Base-by-base conservation (phyloP, 2,113 vertebrate genomes). In the Lipophrys pholis region DNA sequence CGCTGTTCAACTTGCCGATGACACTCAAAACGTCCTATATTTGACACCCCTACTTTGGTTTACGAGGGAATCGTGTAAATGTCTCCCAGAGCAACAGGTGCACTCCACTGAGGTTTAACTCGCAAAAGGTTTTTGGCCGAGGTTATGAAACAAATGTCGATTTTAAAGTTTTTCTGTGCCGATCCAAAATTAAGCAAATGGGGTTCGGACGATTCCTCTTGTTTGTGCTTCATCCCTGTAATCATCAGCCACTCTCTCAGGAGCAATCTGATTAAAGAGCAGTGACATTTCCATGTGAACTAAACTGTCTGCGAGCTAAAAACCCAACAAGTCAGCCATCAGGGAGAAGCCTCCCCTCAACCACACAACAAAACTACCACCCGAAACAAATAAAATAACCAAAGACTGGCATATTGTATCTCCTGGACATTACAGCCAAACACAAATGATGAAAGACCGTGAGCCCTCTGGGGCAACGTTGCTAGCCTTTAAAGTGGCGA, bases 401-500 rank as follows among this genome's bases (percentile, higher is more conserved):
- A 30, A 15, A 69, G 45, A 36, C 14, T 35, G 17, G 21, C 0
- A 6, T 0, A 0, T 49, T 12, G 12, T 49, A 12, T 11, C 5
- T 95, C 94, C 92, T 92, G 90, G 95, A 95, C 94, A 94, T 95
- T 93, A 94, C 86, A 91, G 88, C 92, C 90, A 78, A 63, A 79
- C 60, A 66, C 87, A 91, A 84, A 80, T 93, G 91, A 94, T 93
- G 93, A 94, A 92, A 93, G 85, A 86, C 67, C 54, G 85, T 78
- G 87, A 86, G 90, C 93, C 95, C 94, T 90, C 83, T 87, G 94
- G 94, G 95, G 93, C 93, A 94, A 88, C 91, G 75, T 90, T 94
- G 83, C 94, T 93, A 93, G 81, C 93, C 94, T 95, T 95, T 94
- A 95, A 94, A 95, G 94, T 93, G 93, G 92, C 63, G 92, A 95